Evolutionary conservation across 2,888 invertebrate genomes (phyloP).

Genomic region (Tryphoninae sp.): DNA sequence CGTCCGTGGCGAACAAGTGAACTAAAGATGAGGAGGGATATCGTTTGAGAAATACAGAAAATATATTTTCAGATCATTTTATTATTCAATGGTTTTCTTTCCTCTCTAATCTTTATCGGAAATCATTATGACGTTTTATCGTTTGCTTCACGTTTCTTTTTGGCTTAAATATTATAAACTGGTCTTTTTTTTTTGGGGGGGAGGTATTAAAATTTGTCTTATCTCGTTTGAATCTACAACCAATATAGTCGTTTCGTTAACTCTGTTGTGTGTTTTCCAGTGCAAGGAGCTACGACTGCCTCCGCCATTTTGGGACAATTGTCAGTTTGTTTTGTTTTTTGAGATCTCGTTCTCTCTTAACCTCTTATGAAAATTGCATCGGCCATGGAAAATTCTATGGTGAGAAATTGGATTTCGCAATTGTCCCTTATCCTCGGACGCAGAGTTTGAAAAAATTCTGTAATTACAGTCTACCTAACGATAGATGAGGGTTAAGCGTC

Average conservation of each 20-base stretch:
- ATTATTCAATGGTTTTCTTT: slow-evolving; percentile 48
- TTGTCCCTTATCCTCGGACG: slow-evolving; percentile 47
- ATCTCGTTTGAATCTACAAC: slow-evolving; percentile 62
- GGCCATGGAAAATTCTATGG: neutral
- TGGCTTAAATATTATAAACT: slow-evolving; percentile 74
- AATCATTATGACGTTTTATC: slow-evolving; percentile 69
- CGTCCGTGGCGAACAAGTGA: neutral
- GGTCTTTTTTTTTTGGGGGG: slow-evolving; percentile 68
- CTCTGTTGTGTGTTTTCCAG: slow-evolving; percentile 33
- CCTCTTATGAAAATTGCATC: neutral
- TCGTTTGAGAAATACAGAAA: slow-evolving; percentile 29
- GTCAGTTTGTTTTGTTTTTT: slow-evolving; percentile 22
- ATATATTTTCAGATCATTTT: slow-evolving; percentile 55
- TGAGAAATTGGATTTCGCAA: slow-evolving; percentile 18
- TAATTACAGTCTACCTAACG: slow-evolving; percentile 71
- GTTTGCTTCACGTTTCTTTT: slow-evolving; percentile 32
- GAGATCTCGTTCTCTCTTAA: slow-evolving; percentile 36
- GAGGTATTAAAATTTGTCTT: slow-evolving; percentile 71
- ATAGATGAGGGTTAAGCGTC: slow-evolving; percentile 68
- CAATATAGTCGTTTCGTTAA: slow-evolving; percentile 55
- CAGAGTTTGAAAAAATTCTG: slow-evolving; percentile 58
- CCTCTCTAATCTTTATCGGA: slow-evolving; percentile 71
- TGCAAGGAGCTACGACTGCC: slow-evolving; percentile 38
- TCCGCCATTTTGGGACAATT: neutral
- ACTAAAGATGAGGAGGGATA: slow-evolving; percentile 11